A percentile compares a stretch with the other conserved stretches of the same genome.
Conservation (phyloP, 2,113 vertebrate species). For the Ameiurus melas region DNA sequence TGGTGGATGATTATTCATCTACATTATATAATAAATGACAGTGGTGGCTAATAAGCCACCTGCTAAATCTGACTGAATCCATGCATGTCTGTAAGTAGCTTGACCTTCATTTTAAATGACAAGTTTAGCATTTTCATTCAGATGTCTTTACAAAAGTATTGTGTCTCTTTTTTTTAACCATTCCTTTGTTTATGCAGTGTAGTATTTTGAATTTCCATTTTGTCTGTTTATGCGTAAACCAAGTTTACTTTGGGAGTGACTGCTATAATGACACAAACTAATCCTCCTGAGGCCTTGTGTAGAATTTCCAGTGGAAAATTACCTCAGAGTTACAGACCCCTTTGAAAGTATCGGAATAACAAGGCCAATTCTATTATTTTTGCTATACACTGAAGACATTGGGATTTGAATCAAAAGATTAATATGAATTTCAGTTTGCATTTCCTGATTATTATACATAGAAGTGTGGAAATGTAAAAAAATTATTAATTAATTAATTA, state of each 20-base stretch:
- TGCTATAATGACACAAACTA: background rate
- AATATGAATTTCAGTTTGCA: background rate
- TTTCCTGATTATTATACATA: background rate
- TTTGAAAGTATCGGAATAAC: background rate
- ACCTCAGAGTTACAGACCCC: background rate
- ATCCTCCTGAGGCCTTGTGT: background rate
- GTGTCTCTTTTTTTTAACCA: background rate
- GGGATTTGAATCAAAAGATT: background rate
- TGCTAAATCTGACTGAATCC: background rate
- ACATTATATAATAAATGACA: background rate
- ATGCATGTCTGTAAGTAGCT: background rate
- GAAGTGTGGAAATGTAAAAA: too few relatives aligned
- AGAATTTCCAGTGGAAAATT: constrained; percentile 3
- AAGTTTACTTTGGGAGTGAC: constrained; percentile 5
- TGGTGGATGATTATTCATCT: background rate
- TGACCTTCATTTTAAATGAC: background rate
- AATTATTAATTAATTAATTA: too few relatives aligned
- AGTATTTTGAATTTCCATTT: background rate
- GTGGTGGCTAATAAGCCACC: background rate
- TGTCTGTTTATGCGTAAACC: background rate
- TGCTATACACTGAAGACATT: background rate
- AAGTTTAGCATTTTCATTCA: background rate
- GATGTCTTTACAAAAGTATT: background rate
- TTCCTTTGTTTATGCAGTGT: background rate
- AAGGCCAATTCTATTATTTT: background rate